Evolutionary conservation across 2,797 vertebrate genomes (phyloP), one percentile per base, ranked within the genome.

Genomic region (Atherinosoma microstoma): DNA sequence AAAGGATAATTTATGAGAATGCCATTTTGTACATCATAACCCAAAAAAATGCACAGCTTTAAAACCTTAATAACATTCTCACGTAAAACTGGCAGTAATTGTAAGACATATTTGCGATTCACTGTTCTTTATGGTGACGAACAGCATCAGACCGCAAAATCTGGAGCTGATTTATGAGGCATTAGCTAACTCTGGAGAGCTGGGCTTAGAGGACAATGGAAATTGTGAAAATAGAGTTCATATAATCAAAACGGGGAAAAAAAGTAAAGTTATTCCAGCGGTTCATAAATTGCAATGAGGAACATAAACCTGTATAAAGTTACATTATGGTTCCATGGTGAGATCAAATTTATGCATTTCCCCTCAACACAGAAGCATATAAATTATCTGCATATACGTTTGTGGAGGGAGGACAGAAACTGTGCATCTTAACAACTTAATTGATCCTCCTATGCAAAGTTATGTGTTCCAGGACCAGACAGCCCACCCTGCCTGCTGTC

Each of bases 81-180:
- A 58, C 64, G n/a, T 66, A 36, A 70, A 54, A 58, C 42, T 2
- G 27, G 34, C 49, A 56, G 40, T 58, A 76, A 34, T 34, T 20
- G 66, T 77, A 42, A 32, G 70, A 64, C n/a, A 20, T 64, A 27
- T 82, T 61, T 38, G 18, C 35, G 49, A 69, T 80, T 79, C 58
- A 67, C 53, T 61, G 75, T 59, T 78, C 36, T 72, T 82, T 51
- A 58, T 49, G 79, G 75, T 85, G 70, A 87, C 69, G 56, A 86
- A 86, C 73, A 76, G 73, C 79, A 76, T 64, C 64, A 75, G 78
- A 84, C 84, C 78, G 24, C 88, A 83, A 77, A 87, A 83, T 90
- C 87, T 91, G 88, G 87, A 89, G 72, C 54, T 15, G 49, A 87
- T 90, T 88, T 89, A 79, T 53, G 70, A 84, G 79, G 78, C 65